phyloP scores from a whole-genome alignment of 2,797 vertebrate genomes.

The Lacerta bilineata region DNA sequence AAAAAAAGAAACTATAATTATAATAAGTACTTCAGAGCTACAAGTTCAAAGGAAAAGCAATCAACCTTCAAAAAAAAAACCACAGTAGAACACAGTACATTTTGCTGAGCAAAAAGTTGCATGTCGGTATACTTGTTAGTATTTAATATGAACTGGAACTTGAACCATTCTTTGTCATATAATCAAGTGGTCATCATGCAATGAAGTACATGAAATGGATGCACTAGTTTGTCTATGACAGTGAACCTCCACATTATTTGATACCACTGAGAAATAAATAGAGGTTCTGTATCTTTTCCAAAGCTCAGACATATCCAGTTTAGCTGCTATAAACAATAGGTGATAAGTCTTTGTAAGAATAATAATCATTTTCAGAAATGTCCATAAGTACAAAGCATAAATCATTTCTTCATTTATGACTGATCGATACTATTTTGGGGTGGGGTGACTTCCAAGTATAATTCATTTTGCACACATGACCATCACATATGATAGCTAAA shows the following conservation, averaged over 20 bases:
- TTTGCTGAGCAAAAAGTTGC: not conserved
- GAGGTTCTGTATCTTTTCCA: not conserved
- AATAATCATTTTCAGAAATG: not conserved
- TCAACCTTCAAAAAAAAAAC: not conserved
- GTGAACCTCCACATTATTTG: not conserved
- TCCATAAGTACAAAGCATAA: not conserved
- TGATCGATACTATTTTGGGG: not conserved
- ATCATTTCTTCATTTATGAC: not conserved
- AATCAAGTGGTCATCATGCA: not conserved
- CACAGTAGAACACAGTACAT: not conserved
- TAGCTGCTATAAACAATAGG: not conserved
- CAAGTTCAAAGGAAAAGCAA: not conserved
- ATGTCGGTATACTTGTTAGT: too few species aligned
- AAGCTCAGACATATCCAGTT: not conserved
- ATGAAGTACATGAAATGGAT: not conserved
- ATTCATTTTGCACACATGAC: too few species aligned
- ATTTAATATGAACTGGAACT: too few species aligned
- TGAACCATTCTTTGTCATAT: not conserved
- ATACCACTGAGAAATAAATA: not conserved
- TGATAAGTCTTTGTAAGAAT: too few species aligned
- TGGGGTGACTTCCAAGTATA: too few species aligned
- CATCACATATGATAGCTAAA: too few species aligned
- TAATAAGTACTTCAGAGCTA: too few species aligned
- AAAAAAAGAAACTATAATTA: not conserved
- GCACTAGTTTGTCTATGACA: not conserved